phyloP scores from a whole-genome alignment of 2,888 invertebrate genomes.

The Rhagonycha lutea region DNA sequence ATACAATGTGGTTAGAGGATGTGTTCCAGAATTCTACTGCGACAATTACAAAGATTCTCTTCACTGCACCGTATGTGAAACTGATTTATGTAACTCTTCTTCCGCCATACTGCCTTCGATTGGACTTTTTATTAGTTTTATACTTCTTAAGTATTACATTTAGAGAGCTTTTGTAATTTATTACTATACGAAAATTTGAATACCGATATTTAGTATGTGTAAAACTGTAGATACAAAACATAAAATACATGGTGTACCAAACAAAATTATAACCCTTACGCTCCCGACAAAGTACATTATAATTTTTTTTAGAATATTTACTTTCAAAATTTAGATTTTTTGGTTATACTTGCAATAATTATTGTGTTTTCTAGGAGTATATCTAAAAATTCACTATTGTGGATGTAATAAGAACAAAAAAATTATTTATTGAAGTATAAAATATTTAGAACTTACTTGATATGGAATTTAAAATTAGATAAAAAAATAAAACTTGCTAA shows the following conservation, averaged over 20 bases:
- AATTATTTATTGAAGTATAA: no score
- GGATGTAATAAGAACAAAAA: no score
- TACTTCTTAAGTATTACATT: conserved; percentile 19
- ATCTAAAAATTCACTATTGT: no score
- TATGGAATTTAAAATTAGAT: no score
- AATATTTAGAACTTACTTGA: no score
- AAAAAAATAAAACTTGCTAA: no score
- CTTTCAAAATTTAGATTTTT: no score
- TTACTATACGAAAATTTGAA: neutral
- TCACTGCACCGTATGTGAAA: conserved; percentile 7
- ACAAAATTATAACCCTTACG: neutral
- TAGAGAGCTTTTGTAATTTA: conserved; percentile 22
- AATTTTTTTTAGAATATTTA: no score
- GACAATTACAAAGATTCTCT: neutral
- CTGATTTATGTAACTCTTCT: conserved; percentile 18
- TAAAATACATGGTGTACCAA: neutral
- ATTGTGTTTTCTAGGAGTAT: no score
- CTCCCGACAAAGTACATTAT: no score
- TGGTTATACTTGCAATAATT: no score
- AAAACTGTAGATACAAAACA: neutral
- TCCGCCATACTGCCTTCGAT: conserved; percentile 20
- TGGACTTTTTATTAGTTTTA: conserved; percentile 17
- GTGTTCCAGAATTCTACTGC: conserved; percentile 20
- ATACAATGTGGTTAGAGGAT: conserved; percentile 19
- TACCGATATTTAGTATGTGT: neutral